Base-by-base conservation (phyloP, 2,797 vertebrate genomes). In the Chaenodraco wilsoni region DNA sequence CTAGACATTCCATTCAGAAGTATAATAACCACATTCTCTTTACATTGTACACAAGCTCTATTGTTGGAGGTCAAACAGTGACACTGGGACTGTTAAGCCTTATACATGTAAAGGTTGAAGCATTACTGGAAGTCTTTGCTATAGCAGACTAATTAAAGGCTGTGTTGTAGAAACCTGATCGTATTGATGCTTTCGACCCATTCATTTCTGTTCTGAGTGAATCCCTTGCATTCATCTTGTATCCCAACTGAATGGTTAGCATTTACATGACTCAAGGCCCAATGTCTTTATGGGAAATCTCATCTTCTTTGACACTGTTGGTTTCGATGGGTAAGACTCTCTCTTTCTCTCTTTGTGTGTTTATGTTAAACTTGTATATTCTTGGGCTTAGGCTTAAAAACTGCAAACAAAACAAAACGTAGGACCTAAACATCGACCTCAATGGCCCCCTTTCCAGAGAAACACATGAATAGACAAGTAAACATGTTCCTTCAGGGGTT, bases 21-120 rank as follows among this genome's bases (percentile, higher is more conserved):
- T 17, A 21, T 48, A 74, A 75, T 83, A 68, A 44, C 49, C 55
- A 66, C 27, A 21, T 63, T 41, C 23, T 66, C 54, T 37, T 37
- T 37, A 37, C 33, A 37, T 37, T 37, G 33, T 37, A 37, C 33
- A 37, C 9, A 37, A 37, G 33, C 33, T 37, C 33, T 37, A 37
- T 7, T 44, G 12, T 23, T 37, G 7, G 33, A 9, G 33, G 8
- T 37, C 33, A 37, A 37, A 37, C 6, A 37, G 33, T 9, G 33
- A 37, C 33, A 37, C 8, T 37, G 33, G 14, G 43, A 1, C 12
- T 5, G n/a, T 40, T 4, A 14, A 15, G 6, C 50, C 12, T 2
- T 6, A n/a, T 23, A n/a, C 2, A 9, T 63, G 16, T 52, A 21
- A 52, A 9, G n/a, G 3, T 48, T 31, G 4, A 16, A 31, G 9